These are phyloP conservation scores for Actinia equina DNA, from an alignment of 64 coral and sea anemone species.

Conservation along the genomic window DNA sequence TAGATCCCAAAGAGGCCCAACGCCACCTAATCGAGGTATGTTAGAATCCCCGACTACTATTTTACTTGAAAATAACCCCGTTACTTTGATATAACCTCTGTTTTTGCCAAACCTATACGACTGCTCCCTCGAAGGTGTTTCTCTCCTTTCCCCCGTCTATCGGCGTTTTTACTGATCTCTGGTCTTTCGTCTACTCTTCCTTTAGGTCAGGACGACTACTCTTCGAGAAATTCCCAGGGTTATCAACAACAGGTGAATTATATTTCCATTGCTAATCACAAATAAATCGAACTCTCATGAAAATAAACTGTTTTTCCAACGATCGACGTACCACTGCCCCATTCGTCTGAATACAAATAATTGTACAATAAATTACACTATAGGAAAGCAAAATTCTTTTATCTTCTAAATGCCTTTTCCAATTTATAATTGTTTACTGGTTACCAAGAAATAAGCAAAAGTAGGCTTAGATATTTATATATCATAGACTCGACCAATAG, in stretches of 20 bases:
- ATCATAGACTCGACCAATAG: neutral
- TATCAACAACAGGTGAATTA: conserved; percentile 23
- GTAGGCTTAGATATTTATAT: neutral
- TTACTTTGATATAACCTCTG: neutral
- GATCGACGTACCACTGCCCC: neutral
- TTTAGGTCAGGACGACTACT: conserved; percentile 53
- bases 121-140: conserved; percentile 19
- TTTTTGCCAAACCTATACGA: neutral
- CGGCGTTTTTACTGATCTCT: conserved; percentile 3
- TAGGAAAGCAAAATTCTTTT: neutral
- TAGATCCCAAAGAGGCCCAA: conserved; percentile 67
- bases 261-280: neutral
- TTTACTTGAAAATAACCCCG: neutral
- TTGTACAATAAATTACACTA: neutral
- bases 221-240: conserved; percentile 16
- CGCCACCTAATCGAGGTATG: conserved; percentile 84
- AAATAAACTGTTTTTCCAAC: neutral
- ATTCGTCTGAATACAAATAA: neutral
- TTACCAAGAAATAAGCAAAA: conserved; percentile 15
- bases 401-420: neutral
- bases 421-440: conserved; percentile 21
- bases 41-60: neutral
- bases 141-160: neutral
- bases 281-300: neutral
- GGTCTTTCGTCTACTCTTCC: conserved; percentile 1